phyloP scores from a whole-genome alignment of 1,140 invertebrate species.

The Lasioglossum baleicum region DNA sequence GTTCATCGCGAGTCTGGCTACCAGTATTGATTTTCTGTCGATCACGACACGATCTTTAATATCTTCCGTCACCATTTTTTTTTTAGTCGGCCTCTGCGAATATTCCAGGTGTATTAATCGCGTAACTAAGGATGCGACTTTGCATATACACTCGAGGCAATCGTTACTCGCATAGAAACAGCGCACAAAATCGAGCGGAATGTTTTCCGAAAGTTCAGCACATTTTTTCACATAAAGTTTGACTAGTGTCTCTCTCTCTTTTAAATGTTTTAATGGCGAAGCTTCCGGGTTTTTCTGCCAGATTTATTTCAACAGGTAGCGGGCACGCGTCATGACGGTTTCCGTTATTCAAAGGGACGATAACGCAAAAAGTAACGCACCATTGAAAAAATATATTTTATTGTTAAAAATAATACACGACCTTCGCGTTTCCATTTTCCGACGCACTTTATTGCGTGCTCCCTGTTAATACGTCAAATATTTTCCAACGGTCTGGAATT shows the following conservation, averaged over 20 bases:
- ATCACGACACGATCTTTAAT: slow-evolving; percentile 21
- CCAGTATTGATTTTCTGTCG: slow-evolving; percentile 26
- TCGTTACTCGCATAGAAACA: no score
- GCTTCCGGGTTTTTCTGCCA: background rate
- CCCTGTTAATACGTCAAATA: slow-evolving; percentile 29
- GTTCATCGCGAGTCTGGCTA: background rate
- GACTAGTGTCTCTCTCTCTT: no score
- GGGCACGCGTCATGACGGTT: background rate
- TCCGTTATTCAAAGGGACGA: background rate
- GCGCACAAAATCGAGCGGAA: no score
- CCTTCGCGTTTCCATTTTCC: background rate
- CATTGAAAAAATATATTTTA: slow-evolving; percentile 2
- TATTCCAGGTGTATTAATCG: background rate
- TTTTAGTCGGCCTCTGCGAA: background rate
- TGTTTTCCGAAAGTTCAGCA: no score
- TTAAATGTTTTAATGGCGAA: background rate
- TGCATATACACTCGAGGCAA: no score
- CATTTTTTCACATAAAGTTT: no score
- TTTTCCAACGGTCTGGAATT: slow-evolving; percentile 23
- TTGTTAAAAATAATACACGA: slow-evolving; percentile 31
- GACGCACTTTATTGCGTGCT: background rate
- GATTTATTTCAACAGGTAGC: background rate
- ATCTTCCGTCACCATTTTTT: slow-evolving; percentile 5
- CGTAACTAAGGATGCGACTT: background rate
- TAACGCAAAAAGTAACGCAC: background rate